A percentile compares a stretch with the other conserved stretches of the same genome.
These are phyloP conservation scores for Galbula dea DNA, from an alignment of 2,113 vertebrate genomes.

Conservation along the genomic window DNA sequence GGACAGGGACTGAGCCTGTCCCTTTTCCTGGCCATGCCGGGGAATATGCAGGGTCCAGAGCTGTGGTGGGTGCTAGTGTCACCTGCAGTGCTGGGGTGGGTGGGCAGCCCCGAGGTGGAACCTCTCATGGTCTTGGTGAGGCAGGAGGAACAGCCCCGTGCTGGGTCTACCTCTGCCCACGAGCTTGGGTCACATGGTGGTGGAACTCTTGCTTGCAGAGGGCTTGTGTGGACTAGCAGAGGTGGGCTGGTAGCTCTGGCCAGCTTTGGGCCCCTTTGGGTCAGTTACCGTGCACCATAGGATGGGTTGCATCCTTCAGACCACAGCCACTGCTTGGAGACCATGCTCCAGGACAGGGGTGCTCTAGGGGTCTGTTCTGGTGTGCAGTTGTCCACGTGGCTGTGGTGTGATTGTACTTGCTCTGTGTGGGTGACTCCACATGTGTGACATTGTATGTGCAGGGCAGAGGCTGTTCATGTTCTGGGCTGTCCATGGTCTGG, in stretches of 20 bases:
- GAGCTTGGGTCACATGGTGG: not conserved
- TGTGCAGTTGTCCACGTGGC: too few relatives aligned
- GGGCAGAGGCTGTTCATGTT: too few relatives aligned
- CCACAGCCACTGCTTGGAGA: too few relatives aligned
- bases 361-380: too few relatives aligned
- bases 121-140: not conserved
- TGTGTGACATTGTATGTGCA: too few relatives aligned
- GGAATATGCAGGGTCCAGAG: too few relatives aligned
- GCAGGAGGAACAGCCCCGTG: not conserved
- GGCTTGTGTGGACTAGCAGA: too few relatives aligned
- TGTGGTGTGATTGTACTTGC: too few relatives aligned
- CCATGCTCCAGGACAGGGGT: too few relatives aligned
- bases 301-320: not conserved
- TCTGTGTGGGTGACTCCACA: not conserved
- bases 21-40: fast-evolving
- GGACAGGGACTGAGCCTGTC: not conserved
- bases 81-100: too few relatives aligned
- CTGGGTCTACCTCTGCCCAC: fast-evolving
- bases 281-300: not conserved
- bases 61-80: not conserved
- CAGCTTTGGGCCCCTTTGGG: not conserved
- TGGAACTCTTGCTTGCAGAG: not conserved
- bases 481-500: too few relatives aligned
- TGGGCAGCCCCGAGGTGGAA: not conserved
- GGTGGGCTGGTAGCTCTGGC: not conserved